These are phyloP conservation scores for Chrysomallon squamiferum DNA, from an alignment of 1,140 invertebrate species.

Conservation along the genomic window DNA sequence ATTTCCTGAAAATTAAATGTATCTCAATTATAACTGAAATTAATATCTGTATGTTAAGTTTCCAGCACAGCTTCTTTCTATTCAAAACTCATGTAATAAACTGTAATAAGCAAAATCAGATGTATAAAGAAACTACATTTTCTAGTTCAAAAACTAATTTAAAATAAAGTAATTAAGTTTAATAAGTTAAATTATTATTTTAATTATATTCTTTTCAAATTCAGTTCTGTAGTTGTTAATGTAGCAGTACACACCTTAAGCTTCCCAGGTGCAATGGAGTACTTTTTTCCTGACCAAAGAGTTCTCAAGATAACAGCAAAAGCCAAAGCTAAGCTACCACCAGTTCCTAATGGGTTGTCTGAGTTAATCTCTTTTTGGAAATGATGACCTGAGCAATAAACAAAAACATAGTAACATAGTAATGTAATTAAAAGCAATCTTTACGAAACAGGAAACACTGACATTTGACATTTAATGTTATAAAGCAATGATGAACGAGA, in stretches of 20 bases:
- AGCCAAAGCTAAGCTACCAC: constrained; percentile 62
- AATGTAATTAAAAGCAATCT: too few species aligned
- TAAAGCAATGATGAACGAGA: too few species aligned
- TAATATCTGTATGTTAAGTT: not conserved
- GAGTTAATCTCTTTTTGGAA: constrained; percentile 61
- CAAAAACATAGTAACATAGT: not conserved
- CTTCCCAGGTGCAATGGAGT: constrained; percentile 61
- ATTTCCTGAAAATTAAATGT: constrained; percentile 52
- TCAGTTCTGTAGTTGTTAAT: too few species aligned
- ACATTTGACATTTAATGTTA: too few species aligned
- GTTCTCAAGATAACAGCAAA: constrained; percentile 62
- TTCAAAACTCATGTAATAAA: too few species aligned
- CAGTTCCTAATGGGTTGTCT: constrained; percentile 61
- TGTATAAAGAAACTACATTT: too few species aligned
- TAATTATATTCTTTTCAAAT: too few species aligned
- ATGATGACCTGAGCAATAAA: constrained; percentile 24
- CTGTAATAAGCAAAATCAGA: too few species aligned
- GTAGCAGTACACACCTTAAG: constrained; percentile 62
- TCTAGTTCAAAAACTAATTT: too few species aligned
- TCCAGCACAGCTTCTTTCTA: not conserved
- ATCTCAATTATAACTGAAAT: not conserved
- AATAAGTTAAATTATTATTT: too few species aligned
- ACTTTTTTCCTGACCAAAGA: constrained; percentile 61
- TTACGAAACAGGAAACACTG: too few species aligned
- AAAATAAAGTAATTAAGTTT: too few species aligned